Evolutionary conservation across 2,113 vertebrate species (phyloP), one percentile per base, ranked within the genome.

Genomic region (Odocoileus hemionus): DNA sequence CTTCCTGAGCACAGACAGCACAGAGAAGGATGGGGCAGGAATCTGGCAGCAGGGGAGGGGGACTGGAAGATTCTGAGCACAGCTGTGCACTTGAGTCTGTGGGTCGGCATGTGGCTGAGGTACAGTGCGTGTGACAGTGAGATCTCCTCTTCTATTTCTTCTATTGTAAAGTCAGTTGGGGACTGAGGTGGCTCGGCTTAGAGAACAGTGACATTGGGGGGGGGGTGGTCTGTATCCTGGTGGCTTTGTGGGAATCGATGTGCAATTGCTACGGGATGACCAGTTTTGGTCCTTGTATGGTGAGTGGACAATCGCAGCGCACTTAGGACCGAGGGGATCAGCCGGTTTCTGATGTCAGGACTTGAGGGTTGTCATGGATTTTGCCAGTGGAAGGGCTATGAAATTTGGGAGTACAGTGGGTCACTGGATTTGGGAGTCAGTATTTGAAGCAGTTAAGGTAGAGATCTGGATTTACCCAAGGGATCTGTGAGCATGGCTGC

Each of bases 371-470:
- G 33, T 57, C 83, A 15, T 58, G 74, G 47, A 78, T 67, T 97
- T 91, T 36, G 61, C 30, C 12, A 1, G 55, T 3, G n/a, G 74
- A 74, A 74, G 58, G 47, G 47, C 39, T 64, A 5, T 78, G 52
- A 47, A 89, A 80, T 52, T 67, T 92, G 52, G 28, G 23, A 30
- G 26, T 39, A 74, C 2, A 30, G 60, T 28, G 84, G 78, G 54
- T 83, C 84, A 47, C 9, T 70, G 28, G 21, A 83, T 61, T 64
- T 95, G 33, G 92, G 58, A 39, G 33, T 64, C 76, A 45, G n/a
- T 95, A 58, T 88, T 64, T 87, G 52, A 84, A 95, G 78, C 36
- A 89, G 52, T 85, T 43, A 88, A n/a, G 57, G 7, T 30, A 36
- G 50, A 55, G 64, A 55, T 58, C 33, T 36, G 28, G 39, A 55